Evolutionary conservation across 2,797 vertebrate species (phyloP), one percentile per base, ranked within the genome.

Genomic region (Premnoplex brunnescens): DNA sequence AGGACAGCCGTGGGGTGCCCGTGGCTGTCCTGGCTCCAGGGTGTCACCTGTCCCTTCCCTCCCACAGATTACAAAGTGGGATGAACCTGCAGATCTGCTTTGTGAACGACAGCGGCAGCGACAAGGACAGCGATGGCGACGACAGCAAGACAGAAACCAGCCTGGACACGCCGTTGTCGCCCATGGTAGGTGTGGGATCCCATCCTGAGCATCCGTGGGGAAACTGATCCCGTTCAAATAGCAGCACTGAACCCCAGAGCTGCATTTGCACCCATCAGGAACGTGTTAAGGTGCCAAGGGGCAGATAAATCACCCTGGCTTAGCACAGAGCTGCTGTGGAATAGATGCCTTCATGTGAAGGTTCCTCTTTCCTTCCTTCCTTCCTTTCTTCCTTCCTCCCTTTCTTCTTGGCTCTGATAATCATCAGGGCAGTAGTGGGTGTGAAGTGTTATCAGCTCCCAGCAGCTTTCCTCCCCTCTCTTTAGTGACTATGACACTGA

Each of bases 11-110:
- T 7, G 7, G 32, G 36, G 10, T 36, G 68, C 54, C 2, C 1
- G 21, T 3, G 2, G 56, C 62, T 7, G 64, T 7, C 20, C 41
- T 0, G 1, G 22, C 1, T 0, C 2, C 5, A 9, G 48, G n/a
- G 14, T 30, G 44, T 32, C 55, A 85, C 64, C 66, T 30, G 26
- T 81, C 7, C 28, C 44, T 55, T 44, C 37, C n/a, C 62, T 11
- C 74, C 27, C 39, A 0, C 97, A 99, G 99, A 88, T 96, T 99
- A 44, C 99, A 99, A 97, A 99, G 99, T 13, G 99, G 99, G 96
- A 99, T 99, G 99, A 99, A 99, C 97, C 98, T 99, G 80, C 99
- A 99, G 97, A 99, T 99, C 91, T 99, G 99, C 97, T 99, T 99
- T 26, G 99, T 99, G 81, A 99, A 99, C 6, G 99, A 99, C 98